Conservation (phyloP, 2,113 vertebrate genomes). For the Myrmophylax atrothorax region DNA sequence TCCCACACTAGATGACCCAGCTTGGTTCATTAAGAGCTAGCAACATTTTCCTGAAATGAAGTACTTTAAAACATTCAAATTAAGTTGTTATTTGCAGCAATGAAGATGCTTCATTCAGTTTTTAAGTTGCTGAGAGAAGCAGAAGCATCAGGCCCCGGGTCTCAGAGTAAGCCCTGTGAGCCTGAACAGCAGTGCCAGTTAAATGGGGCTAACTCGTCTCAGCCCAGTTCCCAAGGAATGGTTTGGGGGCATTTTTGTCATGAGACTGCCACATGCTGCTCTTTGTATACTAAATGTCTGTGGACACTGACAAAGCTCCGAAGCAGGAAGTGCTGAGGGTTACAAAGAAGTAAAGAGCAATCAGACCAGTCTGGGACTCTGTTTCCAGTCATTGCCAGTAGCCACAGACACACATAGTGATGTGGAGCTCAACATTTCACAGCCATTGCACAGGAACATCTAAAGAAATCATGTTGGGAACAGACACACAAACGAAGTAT, state of each 20-base stretch:
- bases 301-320: not conserved
- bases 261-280: rapidly evolving
- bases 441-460: not conserved
- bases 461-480: not conserved
- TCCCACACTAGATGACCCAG: not conserved
- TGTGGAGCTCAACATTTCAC: not conserved
- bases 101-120: not conserved
- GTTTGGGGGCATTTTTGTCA: not conserved
- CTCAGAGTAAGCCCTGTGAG: not conserved
- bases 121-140: not conserved
- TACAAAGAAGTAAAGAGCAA: not conserved
- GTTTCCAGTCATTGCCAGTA: not conserved
- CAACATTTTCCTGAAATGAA: not conserved
- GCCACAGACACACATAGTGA: rapidly evolving
- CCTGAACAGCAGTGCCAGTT: not conserved
- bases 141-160: not conserved
- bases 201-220: not conserved
- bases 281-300: not conserved
- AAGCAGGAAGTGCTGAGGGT: not conserved
- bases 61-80: not conserved
- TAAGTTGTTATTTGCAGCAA: not conserved
- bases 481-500: not conserved
- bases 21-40: not conserved
- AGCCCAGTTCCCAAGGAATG: not conserved
- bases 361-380: not conserved